Evolutionary conservation across 1,140 invertebrate species (phyloP).

Genomic region (Battus philenor): DNA sequence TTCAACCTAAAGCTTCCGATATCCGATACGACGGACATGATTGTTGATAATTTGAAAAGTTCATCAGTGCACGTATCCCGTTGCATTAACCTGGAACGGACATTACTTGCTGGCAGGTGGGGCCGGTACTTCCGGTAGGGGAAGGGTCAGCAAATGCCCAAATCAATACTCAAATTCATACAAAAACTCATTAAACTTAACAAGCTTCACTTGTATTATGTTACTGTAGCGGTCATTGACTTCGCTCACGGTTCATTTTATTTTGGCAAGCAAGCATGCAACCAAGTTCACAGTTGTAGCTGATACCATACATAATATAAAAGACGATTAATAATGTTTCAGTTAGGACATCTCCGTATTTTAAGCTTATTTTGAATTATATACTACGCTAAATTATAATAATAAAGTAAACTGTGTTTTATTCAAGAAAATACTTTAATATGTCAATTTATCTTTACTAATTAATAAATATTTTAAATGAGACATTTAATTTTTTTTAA

Average conservation of each 20-base stretch:
- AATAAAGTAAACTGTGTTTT: too few relatives aligned
- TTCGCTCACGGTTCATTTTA: background rate
- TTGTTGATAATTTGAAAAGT: constrained; percentile 19
- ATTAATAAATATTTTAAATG: too few relatives aligned
- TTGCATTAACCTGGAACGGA: constrained; percentile 23
- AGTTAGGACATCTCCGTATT: too few relatives aligned
- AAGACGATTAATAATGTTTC: too few relatives aligned
- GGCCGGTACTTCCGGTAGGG: constrained; percentile 38
- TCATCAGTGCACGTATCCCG: constrained; percentile 11
- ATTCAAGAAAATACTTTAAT: too few relatives aligned
- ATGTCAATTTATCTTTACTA: too few relatives aligned
- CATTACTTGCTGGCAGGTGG: constrained; percentile 18
- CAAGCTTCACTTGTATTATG: constrained; percentile 19
- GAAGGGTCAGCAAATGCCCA: constrained; percentile 32
- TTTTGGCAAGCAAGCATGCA: too few relatives aligned
- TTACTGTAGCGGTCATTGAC: constrained; percentile 27
- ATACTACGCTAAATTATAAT: too few relatives aligned
- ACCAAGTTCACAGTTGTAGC: too few relatives aligned
- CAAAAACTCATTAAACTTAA: constrained; percentile 25
- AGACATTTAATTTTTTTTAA: too few relatives aligned
- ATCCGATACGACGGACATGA: constrained; percentile 19
- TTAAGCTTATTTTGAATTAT: too few relatives aligned
- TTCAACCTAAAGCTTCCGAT: background rate
- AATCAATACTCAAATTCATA: constrained; percentile 32
- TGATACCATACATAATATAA: too few relatives aligned